phyloP scores from a whole-genome alignment of 2,797 vertebrate genomes.

The Rhinella marina region DNA sequence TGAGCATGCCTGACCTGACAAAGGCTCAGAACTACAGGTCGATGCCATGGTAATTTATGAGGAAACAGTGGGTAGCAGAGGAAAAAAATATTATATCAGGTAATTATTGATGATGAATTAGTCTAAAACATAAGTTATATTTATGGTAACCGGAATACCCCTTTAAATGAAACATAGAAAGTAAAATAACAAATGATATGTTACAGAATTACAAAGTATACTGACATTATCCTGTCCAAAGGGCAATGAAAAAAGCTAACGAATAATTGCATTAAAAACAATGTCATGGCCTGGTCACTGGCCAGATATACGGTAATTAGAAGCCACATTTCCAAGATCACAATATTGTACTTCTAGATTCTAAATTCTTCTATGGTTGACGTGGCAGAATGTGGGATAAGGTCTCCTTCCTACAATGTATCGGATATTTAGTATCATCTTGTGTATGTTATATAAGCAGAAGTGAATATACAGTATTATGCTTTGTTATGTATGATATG shows the following conservation, averaged over 20 bases:
- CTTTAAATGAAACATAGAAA: not conserved
- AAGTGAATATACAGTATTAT: not conserved
- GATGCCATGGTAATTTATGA: no score
- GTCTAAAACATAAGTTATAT: no score
- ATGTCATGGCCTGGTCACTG: not conserved
- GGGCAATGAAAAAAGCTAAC: not conserved
- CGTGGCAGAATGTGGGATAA: not conserved
- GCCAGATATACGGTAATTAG: not conserved
- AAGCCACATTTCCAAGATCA: not conserved
- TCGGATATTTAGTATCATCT: not conserved
- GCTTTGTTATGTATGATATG: not conserved
- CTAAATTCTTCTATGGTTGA: not conserved
- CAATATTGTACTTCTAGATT: not conserved
- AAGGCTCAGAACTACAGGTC: no score
- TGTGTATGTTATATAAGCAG: not conserved
- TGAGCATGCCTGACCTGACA: no score
- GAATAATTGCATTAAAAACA: not conserved
- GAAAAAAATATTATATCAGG: no score
- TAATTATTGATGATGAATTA: no score
- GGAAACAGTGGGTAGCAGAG: no score
- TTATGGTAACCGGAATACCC: no score
- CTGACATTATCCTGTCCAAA: not conserved
- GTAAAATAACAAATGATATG: not conserved
- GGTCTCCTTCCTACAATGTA: slow-evolving; percentile 13
- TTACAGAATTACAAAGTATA: not conserved